Conservation (phyloP, 2,113 vertebrate genomes). For the Sapajus apella region DNA sequence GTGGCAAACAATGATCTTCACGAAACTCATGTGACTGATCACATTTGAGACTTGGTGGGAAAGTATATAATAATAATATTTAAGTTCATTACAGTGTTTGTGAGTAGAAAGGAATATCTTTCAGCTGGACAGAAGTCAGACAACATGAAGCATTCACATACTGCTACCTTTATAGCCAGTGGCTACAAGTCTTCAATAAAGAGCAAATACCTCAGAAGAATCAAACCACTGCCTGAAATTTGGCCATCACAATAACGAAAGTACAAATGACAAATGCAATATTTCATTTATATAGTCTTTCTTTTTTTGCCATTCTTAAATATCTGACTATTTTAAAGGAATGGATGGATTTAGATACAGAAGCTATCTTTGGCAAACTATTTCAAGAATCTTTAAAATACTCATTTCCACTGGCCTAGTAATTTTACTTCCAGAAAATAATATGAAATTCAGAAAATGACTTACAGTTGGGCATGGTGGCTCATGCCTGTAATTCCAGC, state of each 20-base stretch:
- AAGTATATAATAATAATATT: not conserved
- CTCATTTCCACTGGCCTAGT: not conserved
- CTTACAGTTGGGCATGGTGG: too few species aligned
- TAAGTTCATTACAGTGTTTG: not conserved
- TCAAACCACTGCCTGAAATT: not conserved
- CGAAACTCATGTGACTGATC: not conserved
- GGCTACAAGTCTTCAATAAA: not conserved
- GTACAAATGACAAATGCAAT: not conserved
- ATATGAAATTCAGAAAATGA: not conserved
- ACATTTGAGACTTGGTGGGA: not conserved
- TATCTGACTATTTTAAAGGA: not conserved
- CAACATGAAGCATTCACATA: not conserved
- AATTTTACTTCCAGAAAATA: constrained; percentile 27
- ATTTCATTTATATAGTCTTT: not conserved
- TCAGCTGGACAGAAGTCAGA: not conserved
- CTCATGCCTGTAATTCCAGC: too few species aligned
- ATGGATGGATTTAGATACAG: not conserved
- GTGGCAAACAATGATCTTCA: not conserved
- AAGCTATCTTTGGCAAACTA: not conserved
- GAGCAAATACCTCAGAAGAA: not conserved
- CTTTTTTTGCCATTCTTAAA: not conserved
- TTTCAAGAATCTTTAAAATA: not conserved
- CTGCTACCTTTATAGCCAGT: not conserved
- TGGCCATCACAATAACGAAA: not conserved
- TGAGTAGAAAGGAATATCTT: not conserved